These are phyloP conservation scores for Chelidonichthys spinosus DNA, from an alignment of 2,797 vertebrate genomes.

Conservation along the genomic window DNA sequence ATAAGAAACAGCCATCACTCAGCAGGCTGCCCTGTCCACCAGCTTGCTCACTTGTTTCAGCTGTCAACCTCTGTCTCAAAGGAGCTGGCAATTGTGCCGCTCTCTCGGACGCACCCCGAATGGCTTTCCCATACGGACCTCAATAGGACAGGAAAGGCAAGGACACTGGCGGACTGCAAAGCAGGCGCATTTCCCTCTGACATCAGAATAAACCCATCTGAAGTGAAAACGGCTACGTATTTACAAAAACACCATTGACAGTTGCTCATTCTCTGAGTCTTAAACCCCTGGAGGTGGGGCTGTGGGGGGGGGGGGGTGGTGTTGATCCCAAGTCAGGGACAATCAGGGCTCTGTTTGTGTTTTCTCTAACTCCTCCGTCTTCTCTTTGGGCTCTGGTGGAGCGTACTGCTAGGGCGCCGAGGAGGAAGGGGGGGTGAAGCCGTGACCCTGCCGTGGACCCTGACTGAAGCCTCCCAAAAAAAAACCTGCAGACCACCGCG, in stretches of 20 bases:
- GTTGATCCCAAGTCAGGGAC: constrained; percentile 63
- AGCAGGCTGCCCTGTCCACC: constrained; percentile 80
- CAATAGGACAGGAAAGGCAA: constrained; percentile 73
- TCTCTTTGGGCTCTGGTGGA: constrained; percentile 72
- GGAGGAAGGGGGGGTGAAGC: constrained; percentile 70
- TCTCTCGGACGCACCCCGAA: constrained; percentile 64
- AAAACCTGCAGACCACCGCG: constrained; percentile 77
- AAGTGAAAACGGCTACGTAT: constrained; percentile 73
- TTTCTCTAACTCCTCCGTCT: constrained; percentile 75
- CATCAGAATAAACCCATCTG: constrained; percentile 72
- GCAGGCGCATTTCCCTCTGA: constrained; percentile 57
- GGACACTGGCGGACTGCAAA: constrained; percentile 70
- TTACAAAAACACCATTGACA: constrained; percentile 79
- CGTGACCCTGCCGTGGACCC: constrained; percentile 70
- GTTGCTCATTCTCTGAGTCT: constrained; percentile 68
- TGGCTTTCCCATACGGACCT: constrained; percentile 72
- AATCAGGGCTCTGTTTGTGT: constrained; percentile 79
- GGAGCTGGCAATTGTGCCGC: constrained; percentile 61
- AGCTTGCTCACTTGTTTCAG: constrained; percentile 78
- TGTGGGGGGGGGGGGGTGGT: constrained; percentile 36
- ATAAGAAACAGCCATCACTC: constrained; percentile 80
- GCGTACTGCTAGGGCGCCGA: constrained; percentile 52
- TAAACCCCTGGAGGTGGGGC: constrained; percentile 65
- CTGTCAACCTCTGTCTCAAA: constrained; percentile 74
- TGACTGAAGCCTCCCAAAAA: constrained; percentile 49